These are phyloP conservation scores for Ectemnius continuus DNA, from an alignment of 2,888 invertebrate genomes.

Conservation along the genomic window DNA sequence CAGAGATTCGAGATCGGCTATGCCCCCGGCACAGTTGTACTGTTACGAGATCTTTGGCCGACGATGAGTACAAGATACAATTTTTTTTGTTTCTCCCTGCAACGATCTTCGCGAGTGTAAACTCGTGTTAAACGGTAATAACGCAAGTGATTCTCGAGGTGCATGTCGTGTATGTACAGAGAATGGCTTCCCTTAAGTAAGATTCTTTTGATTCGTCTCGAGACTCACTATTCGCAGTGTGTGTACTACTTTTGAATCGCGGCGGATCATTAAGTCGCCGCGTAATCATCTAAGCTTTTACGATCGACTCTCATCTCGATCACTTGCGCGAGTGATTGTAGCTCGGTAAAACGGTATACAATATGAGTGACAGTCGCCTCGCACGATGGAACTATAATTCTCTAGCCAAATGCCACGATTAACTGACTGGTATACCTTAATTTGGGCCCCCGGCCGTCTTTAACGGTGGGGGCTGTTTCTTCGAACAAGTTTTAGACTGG, in stretches of 20 bases:
- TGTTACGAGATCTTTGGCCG: constrained; percentile 32
- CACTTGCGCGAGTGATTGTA: constrained; percentile 6
- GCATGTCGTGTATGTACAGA: constrained; percentile 35
- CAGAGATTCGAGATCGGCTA: constrained; percentile 23
- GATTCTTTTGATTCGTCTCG: constrained; percentile 47
- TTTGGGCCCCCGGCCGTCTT: constrained; percentile 14
- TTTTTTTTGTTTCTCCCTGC: too few relatives aligned
- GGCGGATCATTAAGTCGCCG: too few relatives aligned
- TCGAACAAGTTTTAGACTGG: constrained; percentile 33
- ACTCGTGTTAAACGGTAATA: not conserved
- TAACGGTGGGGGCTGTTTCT: constrained; percentile 5
- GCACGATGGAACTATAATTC: constrained; percentile 21
- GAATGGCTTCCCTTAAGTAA: constrained; percentile 32
- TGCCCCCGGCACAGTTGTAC: constrained; percentile 31
- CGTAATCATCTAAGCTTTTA: constrained; percentile 7
- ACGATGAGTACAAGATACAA: constrained; percentile 16
- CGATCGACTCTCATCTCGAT: not conserved
- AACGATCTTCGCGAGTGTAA: too few relatives aligned
- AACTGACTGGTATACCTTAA: constrained; percentile 21
- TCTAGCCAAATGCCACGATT: constrained; percentile 16
- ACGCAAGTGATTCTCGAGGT: not conserved
- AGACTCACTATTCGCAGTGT: constrained; percentile 15
- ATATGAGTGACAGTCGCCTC: constrained; percentile 3
- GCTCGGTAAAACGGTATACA: not conserved
- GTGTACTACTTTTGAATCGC: not conserved